Evolutionary conservation across 2,113 vertebrate genomes (phyloP), one percentile per base, ranked within the genome.

Genomic region (Apteryx owenii): DNA sequence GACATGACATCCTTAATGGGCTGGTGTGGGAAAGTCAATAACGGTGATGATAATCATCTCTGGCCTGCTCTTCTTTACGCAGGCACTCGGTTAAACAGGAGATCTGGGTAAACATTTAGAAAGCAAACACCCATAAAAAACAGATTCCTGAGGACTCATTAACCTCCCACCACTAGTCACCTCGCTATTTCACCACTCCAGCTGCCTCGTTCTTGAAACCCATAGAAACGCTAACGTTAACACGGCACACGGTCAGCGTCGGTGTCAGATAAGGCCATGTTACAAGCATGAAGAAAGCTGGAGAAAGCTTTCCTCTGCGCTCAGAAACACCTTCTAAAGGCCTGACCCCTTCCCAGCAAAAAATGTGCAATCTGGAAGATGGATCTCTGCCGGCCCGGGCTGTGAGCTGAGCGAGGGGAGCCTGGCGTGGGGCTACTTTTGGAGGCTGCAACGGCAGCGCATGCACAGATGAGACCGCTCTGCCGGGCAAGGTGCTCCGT

Each of bases 51-150:
- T 36, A 84, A 11, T 46, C 26, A 82, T 85, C 89, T 84, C 86
- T 48, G 6, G 2, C 13, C 28, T 1, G 0, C 71, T 72, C 40
- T 65, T 71, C 83, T 61, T 81, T 93, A 61, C 8, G 1, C 53
- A 84, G 71, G 38, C 31, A 14, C 80, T 90, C 22, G 36, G 22
- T 87, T 93, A 93, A 95, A 89, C 80, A 82, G 46, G 70, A 60
- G 58, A 78, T 54, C 81, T 72, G 92, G 65, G 91, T 87, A 98
- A 96, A 94, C 75, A 85, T 78, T 89, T 87, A 88, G 68, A 93
- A 79, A 95, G 85, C 91, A 98, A 97, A 97, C 88, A 93, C 60
- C 77, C 71, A 36, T 88, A 92, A 97, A 85, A 50, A 65, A 66
- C 53, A 81, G 87, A 80, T 94, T 95, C 87, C 94, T 38, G 12